phyloP scores from a whole-genome alignment of 1,140 invertebrate genomes.

The Agrypnia vestita region DNA sequence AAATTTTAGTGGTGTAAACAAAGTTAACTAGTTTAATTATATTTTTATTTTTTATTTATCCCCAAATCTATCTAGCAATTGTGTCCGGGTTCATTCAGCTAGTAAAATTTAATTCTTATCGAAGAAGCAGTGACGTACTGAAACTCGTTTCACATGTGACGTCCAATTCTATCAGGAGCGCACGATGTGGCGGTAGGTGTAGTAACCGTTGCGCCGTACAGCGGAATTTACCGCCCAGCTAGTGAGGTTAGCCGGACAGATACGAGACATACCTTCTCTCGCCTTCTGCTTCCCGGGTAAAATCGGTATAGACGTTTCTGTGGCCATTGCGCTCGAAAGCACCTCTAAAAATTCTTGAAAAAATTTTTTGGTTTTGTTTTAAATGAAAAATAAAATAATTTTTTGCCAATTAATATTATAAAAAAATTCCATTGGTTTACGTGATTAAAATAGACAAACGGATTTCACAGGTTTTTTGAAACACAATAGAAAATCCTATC shows the following conservation, averaged over 20 bases:
- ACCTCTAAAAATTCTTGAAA: too few species aligned
- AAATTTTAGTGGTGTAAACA: too few species aligned
- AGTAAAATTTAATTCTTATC: neutral
- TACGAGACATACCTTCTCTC: neutral
- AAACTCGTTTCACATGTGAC: conserved; percentile 55
- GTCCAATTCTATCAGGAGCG: conserved; percentile 34
- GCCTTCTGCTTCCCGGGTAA: neutral
- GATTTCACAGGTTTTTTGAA: too few species aligned
- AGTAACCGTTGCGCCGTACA: neutral
- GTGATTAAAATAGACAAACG: too few species aligned
- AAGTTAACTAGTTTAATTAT: too few species aligned
- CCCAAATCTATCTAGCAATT: too few species aligned
- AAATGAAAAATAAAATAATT: too few species aligned
- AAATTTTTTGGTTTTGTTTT: too few species aligned
- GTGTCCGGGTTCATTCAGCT: too few species aligned
- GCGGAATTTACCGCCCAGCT: neutral
- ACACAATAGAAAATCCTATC: neutral
- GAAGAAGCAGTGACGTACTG: conserved; percentile 14
- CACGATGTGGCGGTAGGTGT: conserved; percentile 18
- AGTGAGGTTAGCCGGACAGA: neutral
- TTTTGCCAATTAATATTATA: too few species aligned
- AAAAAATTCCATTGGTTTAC: too few species aligned
- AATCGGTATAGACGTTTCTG: conserved; percentile 3
- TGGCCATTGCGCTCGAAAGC: conserved; percentile 22
- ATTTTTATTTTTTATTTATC: too few species aligned